A percentile compares a stretch with the other conserved stretches of the same genome.
Evolutionary conservation across 2,797 vertebrate species (phyloP).

Genomic region (Octomys mimax): DNA sequence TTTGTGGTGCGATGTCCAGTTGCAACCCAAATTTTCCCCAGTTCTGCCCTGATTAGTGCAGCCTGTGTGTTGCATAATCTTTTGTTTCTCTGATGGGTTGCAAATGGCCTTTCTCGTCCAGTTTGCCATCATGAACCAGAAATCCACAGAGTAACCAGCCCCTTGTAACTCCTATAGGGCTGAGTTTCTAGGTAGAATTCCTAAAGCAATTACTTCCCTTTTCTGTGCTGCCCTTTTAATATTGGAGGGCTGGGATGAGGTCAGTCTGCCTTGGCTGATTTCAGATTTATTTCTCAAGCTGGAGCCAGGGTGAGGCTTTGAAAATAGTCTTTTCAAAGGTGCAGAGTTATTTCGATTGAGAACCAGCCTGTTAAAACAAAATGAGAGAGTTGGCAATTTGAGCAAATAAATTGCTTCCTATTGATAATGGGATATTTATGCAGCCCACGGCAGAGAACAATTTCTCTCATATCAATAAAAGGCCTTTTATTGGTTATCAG

Average conservation of each 20-base stretch:
- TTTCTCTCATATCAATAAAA: constrained; percentile 1
- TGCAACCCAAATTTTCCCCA: background rate
- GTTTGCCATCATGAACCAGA: background rate
- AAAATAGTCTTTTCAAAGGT: constrained; percentile 69
- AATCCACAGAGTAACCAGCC: background rate
- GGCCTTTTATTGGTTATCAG: constrained; percentile 10
- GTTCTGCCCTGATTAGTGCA: background rate
- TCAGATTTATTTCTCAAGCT: constrained; percentile 66
- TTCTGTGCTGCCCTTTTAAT: constrained; percentile 47
- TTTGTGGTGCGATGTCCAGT: background rate
- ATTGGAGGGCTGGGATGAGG: background rate
- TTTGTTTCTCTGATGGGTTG: background rate
- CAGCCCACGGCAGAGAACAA: background rate
- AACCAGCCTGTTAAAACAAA: constrained; percentile 72
- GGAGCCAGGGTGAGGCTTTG: constrained; percentile 26
- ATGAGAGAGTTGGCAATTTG: constrained; percentile 66
- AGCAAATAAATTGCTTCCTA: constrained; percentile 72
- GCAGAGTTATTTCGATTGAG: constrained; percentile 50
- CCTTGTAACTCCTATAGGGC: background rate
- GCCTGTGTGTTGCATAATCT: background rate
- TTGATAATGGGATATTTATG: constrained; percentile 68
- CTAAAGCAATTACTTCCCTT: constrained; percentile 24
- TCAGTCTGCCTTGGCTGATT: constrained; percentile 20
- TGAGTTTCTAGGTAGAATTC: constrained; percentile 40
- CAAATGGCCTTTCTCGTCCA: background rate